Percentiles rank a stretch among this genome's conserved stretches.
These are phyloP conservation scores for Chesias legatella DNA, from an alignment of 2,888 invertebrate genomes.

Conservation along the genomic window DNA sequence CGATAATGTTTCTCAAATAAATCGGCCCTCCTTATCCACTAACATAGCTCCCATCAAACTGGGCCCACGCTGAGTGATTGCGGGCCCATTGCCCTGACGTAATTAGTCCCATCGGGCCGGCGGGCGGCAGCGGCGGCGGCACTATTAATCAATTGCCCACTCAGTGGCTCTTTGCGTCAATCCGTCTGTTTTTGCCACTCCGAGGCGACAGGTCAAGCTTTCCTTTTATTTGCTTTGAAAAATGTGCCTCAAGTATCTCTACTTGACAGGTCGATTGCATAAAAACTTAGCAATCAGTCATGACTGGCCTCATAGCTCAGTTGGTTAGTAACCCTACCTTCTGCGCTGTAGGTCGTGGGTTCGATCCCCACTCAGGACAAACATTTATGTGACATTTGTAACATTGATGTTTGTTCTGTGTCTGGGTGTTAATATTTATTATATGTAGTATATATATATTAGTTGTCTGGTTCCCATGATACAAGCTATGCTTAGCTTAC, in stretches of 20 bases:
- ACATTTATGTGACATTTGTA: too few relatives aligned
- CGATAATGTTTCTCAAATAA: too few relatives aligned
- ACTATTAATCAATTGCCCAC: conserved; percentile 30
- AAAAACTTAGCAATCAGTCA: neutral
- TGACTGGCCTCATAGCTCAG: too few relatives aligned
- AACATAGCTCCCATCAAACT: conserved; percentile 2
- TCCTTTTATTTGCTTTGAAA: conserved; percentile 13
- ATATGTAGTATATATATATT: too few relatives aligned
- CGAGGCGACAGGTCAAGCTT: conserved; percentile 25
- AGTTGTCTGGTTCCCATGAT: too few relatives aligned
- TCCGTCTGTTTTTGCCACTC: conserved; percentile 34
- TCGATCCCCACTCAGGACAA: too few relatives aligned
- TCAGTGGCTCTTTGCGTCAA: conserved; percentile 32
- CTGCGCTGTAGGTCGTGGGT: too few relatives aligned
- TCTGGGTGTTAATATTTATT: too few relatives aligned
- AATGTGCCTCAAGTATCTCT: neutral
- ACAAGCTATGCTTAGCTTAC: too few relatives aligned
- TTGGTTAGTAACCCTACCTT: too few relatives aligned
- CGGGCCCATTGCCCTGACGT: conserved; percentile 27
- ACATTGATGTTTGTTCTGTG: too few relatives aligned
- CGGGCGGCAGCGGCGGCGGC: too few relatives aligned
- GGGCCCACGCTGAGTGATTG: conserved; percentile 26
- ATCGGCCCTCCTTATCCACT: neutral
- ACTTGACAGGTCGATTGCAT: neutral
- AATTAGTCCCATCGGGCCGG: conserved; percentile 29